A percentile compares a stretch with the other conserved stretches of the same genome.
These are phyloP conservation scores for Chiloscyllium plagiosum DNA, from an alignment of 2,113 vertebrate species.

Conservation along the genomic window DNA sequence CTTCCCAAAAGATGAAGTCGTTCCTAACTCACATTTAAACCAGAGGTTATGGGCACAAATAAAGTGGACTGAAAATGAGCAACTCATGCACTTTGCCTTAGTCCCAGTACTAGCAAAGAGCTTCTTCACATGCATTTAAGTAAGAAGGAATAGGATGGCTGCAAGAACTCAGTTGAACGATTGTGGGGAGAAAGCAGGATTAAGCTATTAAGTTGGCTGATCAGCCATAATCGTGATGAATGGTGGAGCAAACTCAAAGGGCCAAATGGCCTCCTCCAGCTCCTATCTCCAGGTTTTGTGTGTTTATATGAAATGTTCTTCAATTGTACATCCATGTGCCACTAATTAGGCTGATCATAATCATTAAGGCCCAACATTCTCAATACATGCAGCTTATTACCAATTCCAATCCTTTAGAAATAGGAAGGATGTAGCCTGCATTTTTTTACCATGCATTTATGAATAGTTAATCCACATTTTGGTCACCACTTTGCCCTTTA, in stretches of 20 bases:
- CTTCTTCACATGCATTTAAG: background rate
- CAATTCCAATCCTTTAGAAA: background rate
- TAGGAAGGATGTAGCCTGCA: background rate
- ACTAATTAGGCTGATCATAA: background rate
- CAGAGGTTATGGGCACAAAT: background rate
- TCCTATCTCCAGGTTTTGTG: no score
- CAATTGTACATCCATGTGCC: no score
- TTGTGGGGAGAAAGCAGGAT: no score
- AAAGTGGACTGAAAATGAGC: background rate
- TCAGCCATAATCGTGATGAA: no score
- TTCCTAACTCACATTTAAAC: background rate
- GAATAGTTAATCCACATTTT: background rate
- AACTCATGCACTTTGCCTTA: background rate
- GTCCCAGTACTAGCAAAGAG: no score
- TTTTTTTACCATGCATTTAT: background rate
- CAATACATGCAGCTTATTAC: background rate
- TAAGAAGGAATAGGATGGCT: background rate
- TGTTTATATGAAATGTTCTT: no score
- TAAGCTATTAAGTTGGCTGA: no score
- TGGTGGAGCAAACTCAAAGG: no score
- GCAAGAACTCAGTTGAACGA: background rate
- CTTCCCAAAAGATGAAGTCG: background rate
- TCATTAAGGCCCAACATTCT: background rate
- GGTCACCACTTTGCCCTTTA: background rate
- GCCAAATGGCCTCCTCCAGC: no score